Base-by-base conservation (phyloP, 2,888 invertebrate species). In the Philereme vetulata region DNA sequence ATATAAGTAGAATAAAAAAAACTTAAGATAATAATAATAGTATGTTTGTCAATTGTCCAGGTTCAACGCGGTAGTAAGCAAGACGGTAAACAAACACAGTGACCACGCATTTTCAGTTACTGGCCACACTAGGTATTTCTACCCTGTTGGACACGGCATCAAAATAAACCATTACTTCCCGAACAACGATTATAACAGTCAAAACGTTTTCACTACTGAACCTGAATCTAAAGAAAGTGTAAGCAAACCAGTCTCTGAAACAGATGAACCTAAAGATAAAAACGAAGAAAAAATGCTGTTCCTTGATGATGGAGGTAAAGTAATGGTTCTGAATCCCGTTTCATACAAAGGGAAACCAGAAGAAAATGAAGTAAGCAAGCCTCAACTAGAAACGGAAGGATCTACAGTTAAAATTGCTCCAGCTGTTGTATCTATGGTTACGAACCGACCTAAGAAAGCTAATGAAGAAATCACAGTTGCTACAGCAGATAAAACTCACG, bases 11-110 rank as follows among this genome's bases (percentile, higher is more conserved):
- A n/a, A n/a, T n/a, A n/a, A n/a, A n/a, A n/a, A n/a, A n/a, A n/a
- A n/a, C 21, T 2, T 21, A 21, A 21, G 21, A 21, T 21, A 21
- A 2, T 21, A 21, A 21, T 21, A 21, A 21, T 21, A 21, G 21
- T 21, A 21, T 21, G 21, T 21, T 21, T 21, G 21, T 21, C 21
- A 21, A 21, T 21, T 21, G 21, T 21, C 21, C 54, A 94, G 94
- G 48, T 94, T 94, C 68, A 94, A 93, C 70, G 94, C 94, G 4
- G 81, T 94, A 11, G 93, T 94, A 5, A 93, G 92, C 71, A 93
- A 93, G 70, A 82, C 80, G 9, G 67, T 87, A 0, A 82, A 86
- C 58, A 90, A 86, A 60, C 91, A 92, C 55, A 88, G 89, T 11
- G 81, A 84, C 48, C 74, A 88, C 55, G 90, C 91, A 1, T 81